Evolutionary conservation across 1,140 invertebrate genomes (phyloP), one percentile per base, ranked within the genome.

Genomic region (Bombus ignitus): DNA sequence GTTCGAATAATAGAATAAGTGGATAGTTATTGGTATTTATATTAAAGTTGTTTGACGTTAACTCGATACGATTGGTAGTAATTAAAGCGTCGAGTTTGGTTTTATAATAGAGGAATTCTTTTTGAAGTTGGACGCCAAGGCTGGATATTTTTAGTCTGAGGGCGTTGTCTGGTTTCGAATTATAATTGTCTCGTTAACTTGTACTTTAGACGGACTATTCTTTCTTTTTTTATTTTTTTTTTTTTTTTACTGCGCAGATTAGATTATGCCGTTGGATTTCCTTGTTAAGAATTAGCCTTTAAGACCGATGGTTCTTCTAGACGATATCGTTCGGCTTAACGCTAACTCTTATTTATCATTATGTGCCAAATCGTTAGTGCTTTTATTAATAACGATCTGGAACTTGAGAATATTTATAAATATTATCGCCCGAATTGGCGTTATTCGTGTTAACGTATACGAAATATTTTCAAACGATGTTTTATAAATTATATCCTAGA

Each of bases 401-500:
- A 0, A 53, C 18, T 53, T 22, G 47, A 2, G 6, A 22, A 22
- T 53, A 22, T 8, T 53, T 47, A 1, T 18, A 47, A 47, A 47
- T 1, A 6, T 1, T n/a, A n/a, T 1, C 44, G 44, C 0, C 5
- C 47, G 47, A 53, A 53, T 8, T 22, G 5, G 47, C 5, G 47
- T 6, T 22, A 6, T 53, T 53, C 5, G 0, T 8, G 2, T 22
- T 22, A 22, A 22, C 18, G 0, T 6, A 0, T 2, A 22, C 0
- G 47, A 53, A 53, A 53, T 53, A 22, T 22, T 6, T 53, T 53
- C 6, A 22, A 53, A 53, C 47, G 47, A 8, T 22, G 18, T 22
- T 22, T 22, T 0, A 2, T 53, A 53, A 22, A 53, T 22, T 8
- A 53, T 0, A 53, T 0, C 5, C 18, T 53, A 0, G 47, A 8